A percentile compares a stretch with the other conserved stretches of the same genome.
These are phyloP conservation scores for Pandemis corylana DNA, from an alignment of 2,888 invertebrate species.

Conservation along the genomic window DNA sequence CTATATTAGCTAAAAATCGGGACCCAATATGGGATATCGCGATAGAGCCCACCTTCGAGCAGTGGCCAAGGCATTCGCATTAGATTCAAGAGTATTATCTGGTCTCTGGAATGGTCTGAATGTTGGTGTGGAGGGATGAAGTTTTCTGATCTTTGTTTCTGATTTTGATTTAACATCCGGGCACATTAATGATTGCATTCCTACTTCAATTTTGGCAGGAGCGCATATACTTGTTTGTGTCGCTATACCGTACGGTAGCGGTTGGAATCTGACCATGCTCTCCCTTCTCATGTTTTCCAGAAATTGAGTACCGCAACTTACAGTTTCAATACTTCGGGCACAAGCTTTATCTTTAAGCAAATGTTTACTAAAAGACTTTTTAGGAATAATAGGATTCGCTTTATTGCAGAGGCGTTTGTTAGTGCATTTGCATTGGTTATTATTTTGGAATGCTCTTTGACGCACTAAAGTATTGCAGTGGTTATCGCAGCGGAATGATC, in stretches of 20 bases:
- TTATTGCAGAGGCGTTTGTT: slow-evolving; percentile 19
- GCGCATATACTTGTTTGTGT: slow-evolving; percentile 18
- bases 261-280: slow-evolving; percentile 32
- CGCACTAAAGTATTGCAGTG: slow-evolving; percentile 63
- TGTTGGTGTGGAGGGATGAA: neutral
- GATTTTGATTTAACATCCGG: neutral
- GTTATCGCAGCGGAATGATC: slow-evolving; percentile 58
- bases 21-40: slow-evolving; percentile 60
- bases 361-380: slow-evolving; percentile 31
- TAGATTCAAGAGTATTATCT: neutral
- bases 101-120: slow-evolving; percentile 6
- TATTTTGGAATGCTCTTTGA: slow-evolving; percentile 43
- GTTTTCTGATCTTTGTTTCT: neutral
- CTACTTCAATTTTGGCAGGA: slow-evolving; percentile 13
- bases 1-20: slow-evolving; percentile 64
- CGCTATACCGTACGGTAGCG: neutral
- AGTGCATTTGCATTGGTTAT: slow-evolving; percentile 43
- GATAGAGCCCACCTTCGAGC: slow-evolving; percentile 65
- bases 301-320: slow-evolving; percentile 57
- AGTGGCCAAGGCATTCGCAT: slow-evolving; percentile 1
- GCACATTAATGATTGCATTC: slow-evolving; percentile 15
- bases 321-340: slow-evolving; percentile 50
- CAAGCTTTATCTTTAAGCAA: slow-evolving; percentile 61
- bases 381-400: slow-evolving; percentile 47
- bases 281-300: slow-evolving; percentile 40